Conservation (phyloP, 1,140 invertebrate genomes). For the Megalopta genalis region DNA sequence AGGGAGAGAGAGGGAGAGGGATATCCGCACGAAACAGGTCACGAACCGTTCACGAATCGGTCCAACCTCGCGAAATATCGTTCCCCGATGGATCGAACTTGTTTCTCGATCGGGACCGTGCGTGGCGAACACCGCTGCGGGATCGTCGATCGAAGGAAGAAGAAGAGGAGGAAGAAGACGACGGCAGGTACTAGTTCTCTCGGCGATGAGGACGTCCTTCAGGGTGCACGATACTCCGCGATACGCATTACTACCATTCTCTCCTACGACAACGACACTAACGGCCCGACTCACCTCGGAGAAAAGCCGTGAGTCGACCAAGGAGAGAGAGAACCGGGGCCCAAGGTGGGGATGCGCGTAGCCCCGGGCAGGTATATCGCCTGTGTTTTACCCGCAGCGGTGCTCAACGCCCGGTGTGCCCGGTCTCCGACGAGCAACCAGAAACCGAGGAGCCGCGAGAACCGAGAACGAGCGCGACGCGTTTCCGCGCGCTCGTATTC, state of each 20-base stretch:
- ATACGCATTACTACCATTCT: conserved; percentile 70
- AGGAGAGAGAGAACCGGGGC: conserved; percentile 63
- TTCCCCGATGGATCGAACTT: too few relatives aligned
- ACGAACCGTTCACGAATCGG: conserved; percentile 32
- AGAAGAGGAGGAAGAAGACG: neutral
- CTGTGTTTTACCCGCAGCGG: conserved; percentile 73
- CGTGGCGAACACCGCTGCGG: too few relatives aligned
- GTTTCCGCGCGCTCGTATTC: neutral
- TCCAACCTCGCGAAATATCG: neutral
- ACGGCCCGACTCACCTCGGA: conserved; percentile 65
- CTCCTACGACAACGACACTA: conserved; percentile 67
- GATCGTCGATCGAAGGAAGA: neutral
- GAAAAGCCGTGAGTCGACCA: conserved; percentile 68
- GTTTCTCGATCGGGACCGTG: neutral
- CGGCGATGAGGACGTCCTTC: conserved; percentile 46
- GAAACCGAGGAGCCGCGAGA: too few relatives aligned
- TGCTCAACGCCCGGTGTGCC: conserved; percentile 70
- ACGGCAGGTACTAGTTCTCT: neutral
- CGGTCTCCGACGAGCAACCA: too few relatives aligned
- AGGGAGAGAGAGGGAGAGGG: too few relatives aligned
- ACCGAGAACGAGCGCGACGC: too few relatives aligned
- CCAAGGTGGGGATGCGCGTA: conserved; percentile 65
- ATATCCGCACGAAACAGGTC: conserved; percentile 24
- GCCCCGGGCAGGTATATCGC: conserved; percentile 74
- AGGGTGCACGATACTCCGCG: conserved; percentile 55